Conservation (phyloP, 2,113 vertebrate species). For the Podilymbus podiceps region DNA sequence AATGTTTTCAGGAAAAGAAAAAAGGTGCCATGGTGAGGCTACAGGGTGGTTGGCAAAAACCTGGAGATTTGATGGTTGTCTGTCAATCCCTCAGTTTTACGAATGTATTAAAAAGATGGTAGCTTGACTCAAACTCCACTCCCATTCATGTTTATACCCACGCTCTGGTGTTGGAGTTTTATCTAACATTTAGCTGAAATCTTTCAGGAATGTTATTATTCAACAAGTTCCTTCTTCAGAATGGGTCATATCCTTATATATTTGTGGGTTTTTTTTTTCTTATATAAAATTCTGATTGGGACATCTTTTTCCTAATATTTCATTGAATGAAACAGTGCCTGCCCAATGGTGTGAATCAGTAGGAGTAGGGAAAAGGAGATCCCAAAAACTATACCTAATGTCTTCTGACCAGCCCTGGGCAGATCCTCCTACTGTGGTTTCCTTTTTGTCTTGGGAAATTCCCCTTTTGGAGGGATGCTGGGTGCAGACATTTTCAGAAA, state of each 20-base stretch:
- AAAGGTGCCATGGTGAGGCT: background rate
- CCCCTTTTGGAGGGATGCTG: background rate
- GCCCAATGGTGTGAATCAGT: background rate
- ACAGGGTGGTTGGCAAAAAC: background rate
- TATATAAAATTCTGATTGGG: background rate
- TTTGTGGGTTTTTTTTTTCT: background rate
- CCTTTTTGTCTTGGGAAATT: background rate
- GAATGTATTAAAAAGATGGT: background rate
- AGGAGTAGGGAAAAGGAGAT: background rate
- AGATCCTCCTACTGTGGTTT: background rate
- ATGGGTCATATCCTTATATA: background rate
- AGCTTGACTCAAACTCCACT: background rate
- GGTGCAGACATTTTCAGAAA: constrained; percentile 7
- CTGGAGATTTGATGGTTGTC: background rate
- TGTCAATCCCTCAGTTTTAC: background rate
- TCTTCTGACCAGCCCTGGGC: background rate
- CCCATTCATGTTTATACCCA: background rate
- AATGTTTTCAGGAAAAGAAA: background rate
- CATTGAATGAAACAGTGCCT: background rate
- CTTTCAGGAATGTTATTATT: background rate
- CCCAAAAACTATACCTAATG: background rate
- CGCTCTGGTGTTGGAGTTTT: background rate
- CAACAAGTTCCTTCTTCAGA: background rate
- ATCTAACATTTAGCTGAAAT: background rate
- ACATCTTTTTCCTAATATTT: background rate